These are phyloP conservation scores for Climacteris rufus DNA, from an alignment of 2,113 vertebrate species.

Conservation along the genomic window DNA sequence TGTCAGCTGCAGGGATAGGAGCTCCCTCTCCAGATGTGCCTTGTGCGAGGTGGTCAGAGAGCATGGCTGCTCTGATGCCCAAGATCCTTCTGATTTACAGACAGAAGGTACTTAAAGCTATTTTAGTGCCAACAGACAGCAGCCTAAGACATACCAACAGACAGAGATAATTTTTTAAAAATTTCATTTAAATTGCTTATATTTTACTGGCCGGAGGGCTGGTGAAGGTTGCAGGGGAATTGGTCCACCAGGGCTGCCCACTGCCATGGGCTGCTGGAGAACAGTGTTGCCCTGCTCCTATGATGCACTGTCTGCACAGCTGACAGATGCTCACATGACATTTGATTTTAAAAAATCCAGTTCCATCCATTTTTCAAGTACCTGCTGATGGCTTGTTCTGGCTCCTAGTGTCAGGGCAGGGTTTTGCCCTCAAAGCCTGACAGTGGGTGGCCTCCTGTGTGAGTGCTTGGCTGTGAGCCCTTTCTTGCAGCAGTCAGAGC, in stretches of 20 bases:
- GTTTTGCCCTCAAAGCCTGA: not conserved
- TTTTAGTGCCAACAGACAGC: not conserved
- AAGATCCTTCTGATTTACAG: not conserved
- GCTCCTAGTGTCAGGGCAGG: not conserved
- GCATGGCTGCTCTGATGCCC: not conserved
- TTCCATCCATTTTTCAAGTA: not conserved
- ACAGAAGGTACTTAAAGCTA: not conserved
- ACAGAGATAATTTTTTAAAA: not conserved
- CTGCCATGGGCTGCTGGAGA: not conserved
- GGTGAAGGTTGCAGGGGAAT: not conserved
- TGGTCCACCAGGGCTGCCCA: not conserved
- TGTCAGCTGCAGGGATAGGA: not conserved
- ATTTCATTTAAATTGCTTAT: not conserved
- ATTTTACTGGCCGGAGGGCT: not conserved
- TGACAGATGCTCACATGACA: not conserved
- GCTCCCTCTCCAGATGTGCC: rapidly evolving
- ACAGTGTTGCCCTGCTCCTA: not conserved
- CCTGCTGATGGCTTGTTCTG: not conserved
- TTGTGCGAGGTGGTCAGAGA: not conserved
- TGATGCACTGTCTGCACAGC: not conserved
- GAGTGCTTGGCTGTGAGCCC: rapidly evolving
- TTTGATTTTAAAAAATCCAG: not conserved
- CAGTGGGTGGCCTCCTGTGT: not conserved
- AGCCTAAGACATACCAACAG: not conserved
- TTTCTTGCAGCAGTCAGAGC: not conserved